phyloP scores from a whole-genome alignment of 2,888 invertebrate species.

The Nasonia oneida region DNA sequence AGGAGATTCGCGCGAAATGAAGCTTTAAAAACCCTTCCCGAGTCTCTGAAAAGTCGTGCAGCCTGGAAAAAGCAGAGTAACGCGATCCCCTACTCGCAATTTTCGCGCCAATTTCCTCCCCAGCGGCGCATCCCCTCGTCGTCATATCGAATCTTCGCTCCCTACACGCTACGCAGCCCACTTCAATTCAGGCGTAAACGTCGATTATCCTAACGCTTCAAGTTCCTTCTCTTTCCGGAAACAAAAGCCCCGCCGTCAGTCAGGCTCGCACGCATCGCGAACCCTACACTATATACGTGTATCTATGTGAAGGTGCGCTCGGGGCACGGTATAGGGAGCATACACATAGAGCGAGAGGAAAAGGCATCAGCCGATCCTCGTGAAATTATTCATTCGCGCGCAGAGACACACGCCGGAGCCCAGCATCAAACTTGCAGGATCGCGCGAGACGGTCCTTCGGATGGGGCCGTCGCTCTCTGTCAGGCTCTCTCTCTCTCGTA shows the following conservation, averaged over 20 bases:
- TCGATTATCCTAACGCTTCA: constrained; percentile 39
- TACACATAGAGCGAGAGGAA: neutral
- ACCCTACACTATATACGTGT: neutral
- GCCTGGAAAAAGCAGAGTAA: neutral
- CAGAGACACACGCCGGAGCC: constrained; percentile 1
- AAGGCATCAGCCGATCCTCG: constrained; percentile 7
- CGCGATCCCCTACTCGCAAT: neutral
- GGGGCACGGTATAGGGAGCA: neutral
- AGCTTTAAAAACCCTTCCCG: neutral
- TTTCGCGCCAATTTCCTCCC: constrained; percentile 22
- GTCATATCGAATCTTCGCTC: neutral
- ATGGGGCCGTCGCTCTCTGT: constrained; percentile 4
- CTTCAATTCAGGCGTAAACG: constrained; percentile 39
- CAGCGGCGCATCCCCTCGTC: neutral
- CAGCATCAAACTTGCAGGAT: neutral
- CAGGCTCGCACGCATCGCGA: constrained; percentile 10
- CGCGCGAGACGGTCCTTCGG: constrained; percentile 14
- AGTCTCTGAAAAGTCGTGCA: neutral
- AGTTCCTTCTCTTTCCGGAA: constrained; percentile 16
- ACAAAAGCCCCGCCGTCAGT: constrained; percentile 16
- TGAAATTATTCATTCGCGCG: constrained; percentile 44
- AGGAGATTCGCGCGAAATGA: neutral
- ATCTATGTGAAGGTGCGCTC: no score
- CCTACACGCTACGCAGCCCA: neutral
- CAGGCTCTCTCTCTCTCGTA: neutral